Conservation (phyloP, 1,140 invertebrate species). For the Coelopa frigida region DNA sequence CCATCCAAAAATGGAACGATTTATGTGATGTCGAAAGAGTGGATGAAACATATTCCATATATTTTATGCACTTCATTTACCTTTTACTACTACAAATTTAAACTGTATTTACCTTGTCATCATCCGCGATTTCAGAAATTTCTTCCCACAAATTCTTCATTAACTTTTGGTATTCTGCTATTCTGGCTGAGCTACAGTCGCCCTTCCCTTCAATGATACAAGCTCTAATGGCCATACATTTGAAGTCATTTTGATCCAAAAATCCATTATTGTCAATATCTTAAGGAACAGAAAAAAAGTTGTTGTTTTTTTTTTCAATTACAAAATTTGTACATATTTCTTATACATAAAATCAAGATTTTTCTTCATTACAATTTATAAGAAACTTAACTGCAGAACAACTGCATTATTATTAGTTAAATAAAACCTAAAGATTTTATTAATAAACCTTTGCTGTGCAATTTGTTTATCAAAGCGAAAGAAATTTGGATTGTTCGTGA, state of each 20-base stretch:
- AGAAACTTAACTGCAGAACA: conserved; percentile 5
- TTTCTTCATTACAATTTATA: conserved; percentile 4
- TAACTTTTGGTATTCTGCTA: conserved; percentile 70
- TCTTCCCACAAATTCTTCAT: conserved; percentile 79
- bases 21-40: too few species aligned
- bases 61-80: too few species aligned
- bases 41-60: too few species aligned
- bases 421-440: too few species aligned
- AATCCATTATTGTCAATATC: conserved; percentile 79
- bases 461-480: too few species aligned
- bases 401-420: conserved; percentile 1
- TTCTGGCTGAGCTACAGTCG: conserved; percentile 59
- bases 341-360: neutral
- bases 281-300: conserved; percentile 40
- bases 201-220: conserved; percentile 75
- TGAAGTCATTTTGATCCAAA: conserved; percentile 72
- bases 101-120: conserved; percentile 66
- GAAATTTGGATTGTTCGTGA: too few species aligned
- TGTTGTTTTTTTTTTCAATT: neutral
- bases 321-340: neutral
- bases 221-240: conserved; percentile 69
- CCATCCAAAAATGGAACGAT: too few species aligned
- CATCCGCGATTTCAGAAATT: conserved; percentile 73
- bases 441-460: too few species aligned
- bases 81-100: neutral